These are phyloP conservation scores for Amphipyra berbera DNA, from an alignment of 2,888 invertebrate species.

Conservation along the genomic window DNA sequence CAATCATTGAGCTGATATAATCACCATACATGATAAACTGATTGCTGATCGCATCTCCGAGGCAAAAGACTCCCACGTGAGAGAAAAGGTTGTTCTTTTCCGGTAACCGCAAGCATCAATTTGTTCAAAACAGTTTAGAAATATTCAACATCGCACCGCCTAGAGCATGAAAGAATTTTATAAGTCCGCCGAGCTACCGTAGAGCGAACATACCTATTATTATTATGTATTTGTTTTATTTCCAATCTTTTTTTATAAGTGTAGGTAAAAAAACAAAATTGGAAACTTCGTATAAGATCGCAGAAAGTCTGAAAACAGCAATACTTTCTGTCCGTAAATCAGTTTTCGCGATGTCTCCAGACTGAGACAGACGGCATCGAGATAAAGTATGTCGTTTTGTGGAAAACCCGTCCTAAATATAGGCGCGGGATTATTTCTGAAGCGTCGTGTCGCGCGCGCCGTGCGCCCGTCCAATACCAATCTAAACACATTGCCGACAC, in stretches of 20 bases:
- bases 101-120: no score
- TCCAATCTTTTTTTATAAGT: slow-evolving; percentile 3
- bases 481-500: slow-evolving; percentile 82
- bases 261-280: slow-evolving; percentile 5
- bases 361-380: slow-evolving; percentile 64
- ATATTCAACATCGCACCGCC: no score
- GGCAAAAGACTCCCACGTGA: no score
- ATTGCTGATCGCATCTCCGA: no score
- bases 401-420: slow-evolving; percentile 87
- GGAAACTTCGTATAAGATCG: slow-evolving; percentile 13
- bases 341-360: slow-evolving; percentile 57
- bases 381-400: slow-evolving; percentile 86
- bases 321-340: slow-evolving; percentile 42
- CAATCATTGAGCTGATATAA: no score
- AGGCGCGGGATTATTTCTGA: slow-evolving; percentile 85
- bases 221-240: background rate
- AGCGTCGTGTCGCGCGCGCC: slow-evolving; percentile 79
- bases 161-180: no score
- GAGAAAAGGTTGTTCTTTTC: no score
- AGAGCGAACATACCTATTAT: background rate
- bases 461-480: slow-evolving; percentile 73
- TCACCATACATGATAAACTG: no score
- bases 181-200: no score
- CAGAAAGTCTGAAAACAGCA: slow-evolving; percentile 32
- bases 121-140: no score